A percentile compares a stretch with the other conserved stretches of the same genome.
phyloP scores from a whole-genome alignment of 2,888 invertebrate species.

The Andrena minutula region DNA sequence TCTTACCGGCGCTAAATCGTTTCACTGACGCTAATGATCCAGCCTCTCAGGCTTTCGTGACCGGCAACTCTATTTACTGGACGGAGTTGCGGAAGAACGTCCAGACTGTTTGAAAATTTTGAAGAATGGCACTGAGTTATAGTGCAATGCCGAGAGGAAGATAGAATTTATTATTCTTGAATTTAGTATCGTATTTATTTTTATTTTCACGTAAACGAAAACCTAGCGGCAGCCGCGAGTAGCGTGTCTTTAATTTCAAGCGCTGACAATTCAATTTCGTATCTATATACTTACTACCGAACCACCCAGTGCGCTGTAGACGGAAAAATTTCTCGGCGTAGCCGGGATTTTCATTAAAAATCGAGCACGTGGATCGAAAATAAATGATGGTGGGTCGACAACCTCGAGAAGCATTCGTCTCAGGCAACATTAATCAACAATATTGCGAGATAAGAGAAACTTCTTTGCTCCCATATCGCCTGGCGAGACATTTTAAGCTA shows the following conservation, averaged over 20 bases:
- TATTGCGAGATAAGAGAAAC: not conserved
- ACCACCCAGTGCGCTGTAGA: too few relatives aligned
- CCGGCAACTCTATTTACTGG: not conserved
- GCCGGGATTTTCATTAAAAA: not conserved
- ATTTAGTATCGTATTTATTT: too few relatives aligned
- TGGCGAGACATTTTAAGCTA: not conserved
- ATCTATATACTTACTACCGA: too few relatives aligned
- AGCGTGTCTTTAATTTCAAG: too few relatives aligned
- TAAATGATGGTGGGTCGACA: not conserved
- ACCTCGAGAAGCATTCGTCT: not conserved
- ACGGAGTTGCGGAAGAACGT: not conserved
- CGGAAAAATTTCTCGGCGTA: not conserved
- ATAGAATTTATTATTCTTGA: not conserved
- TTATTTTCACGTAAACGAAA: too few relatives aligned
- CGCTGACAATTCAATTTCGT: too few relatives aligned
- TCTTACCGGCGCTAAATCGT: not conserved
- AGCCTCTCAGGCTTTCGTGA: not conserved
- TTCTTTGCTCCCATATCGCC: not conserved
- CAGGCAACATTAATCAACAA: not conserved
- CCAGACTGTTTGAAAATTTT: not conserved
- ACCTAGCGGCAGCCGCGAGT: too few relatives aligned
- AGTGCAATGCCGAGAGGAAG: not conserved
- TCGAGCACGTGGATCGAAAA: not conserved
- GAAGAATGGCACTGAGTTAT: not conserved
- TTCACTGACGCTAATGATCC: conserved; percentile 5